phyloP scores from a whole-genome alignment of 2,888 invertebrate species.

The Aspidiotus destructor region DNA sequence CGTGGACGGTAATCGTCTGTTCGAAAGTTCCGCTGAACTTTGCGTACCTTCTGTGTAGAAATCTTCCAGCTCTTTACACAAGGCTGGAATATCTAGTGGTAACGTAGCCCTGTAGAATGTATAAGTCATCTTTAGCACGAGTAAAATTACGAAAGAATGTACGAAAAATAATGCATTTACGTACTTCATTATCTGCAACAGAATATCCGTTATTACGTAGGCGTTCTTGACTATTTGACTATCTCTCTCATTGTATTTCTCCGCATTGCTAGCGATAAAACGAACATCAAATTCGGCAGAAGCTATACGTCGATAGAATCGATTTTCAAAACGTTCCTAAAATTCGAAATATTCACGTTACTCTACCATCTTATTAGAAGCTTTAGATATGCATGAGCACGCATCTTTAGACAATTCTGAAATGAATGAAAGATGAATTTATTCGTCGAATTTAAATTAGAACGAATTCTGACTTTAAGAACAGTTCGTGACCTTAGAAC shows the following conservation, averaged over 20 bases:
- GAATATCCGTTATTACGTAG: conserved; percentile 75
- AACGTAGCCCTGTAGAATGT: conserved; percentile 49
- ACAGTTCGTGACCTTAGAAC: no score
- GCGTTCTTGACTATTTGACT: conserved; percentile 82
- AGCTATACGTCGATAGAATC: conserved; percentile 80
- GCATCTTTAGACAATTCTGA: no score
- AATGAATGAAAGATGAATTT: no score
- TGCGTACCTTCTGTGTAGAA: conserved; percentile 50
- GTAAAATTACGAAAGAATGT: background rate
- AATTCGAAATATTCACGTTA: conserved; percentile 35
- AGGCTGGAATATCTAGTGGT: conserved; percentile 64
- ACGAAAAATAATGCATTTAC: background rate
- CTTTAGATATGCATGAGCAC: no score
- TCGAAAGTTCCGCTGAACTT: conserved; percentile 28
- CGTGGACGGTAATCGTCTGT: conserved; percentile 16
- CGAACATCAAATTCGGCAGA: conserved; percentile 92
- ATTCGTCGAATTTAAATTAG: no score
- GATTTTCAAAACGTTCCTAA: conserved; percentile 63
- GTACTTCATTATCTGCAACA: conserved; percentile 72
- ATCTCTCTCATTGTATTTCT: conserved; percentile 79
- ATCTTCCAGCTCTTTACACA: conserved; percentile 73
- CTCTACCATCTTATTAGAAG: background rate
- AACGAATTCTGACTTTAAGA: no score
- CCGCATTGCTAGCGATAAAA: conserved; percentile 83
- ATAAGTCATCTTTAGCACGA: background rate